Evolutionary conservation across 2,113 vertebrate genomes (phyloP).

Genomic region (Charina bottae): DNA sequence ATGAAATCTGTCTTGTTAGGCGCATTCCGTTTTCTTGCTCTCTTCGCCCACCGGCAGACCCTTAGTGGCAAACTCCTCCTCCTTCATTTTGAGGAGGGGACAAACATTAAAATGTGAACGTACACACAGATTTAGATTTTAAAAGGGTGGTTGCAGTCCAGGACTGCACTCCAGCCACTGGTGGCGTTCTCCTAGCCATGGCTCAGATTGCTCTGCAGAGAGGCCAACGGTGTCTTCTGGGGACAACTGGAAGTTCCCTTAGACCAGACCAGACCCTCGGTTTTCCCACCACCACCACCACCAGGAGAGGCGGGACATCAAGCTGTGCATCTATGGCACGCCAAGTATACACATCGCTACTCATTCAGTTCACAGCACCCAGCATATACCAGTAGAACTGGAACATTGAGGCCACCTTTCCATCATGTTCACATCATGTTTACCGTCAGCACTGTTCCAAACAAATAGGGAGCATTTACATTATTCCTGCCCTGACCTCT

Average conservation of each 20-base stretch:
- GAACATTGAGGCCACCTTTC: rapidly evolving
- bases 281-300: too few relatives aligned
- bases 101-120: background rate
- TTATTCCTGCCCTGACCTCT: background rate
- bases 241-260: too few relatives aligned
- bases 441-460: background rate
- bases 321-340: too few relatives aligned
- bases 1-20: background rate
- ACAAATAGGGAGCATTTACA: background rate
- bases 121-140: background rate
- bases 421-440: background rate
- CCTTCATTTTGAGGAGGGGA: background rate
- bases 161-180: background rate
- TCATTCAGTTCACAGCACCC: too few relatives aligned
- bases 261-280: too few relatives aligned
- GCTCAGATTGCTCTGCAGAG: background rate
- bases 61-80: too few relatives aligned
- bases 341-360: too few relatives aligned
- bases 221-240: background rate
- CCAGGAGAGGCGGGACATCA: too few relatives aligned
- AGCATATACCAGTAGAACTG: too few relatives aligned
- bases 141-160: too few relatives aligned
- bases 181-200: background rate
- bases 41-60: background rate
- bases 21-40: background rate